Conservation (phyloP, 30 jellyfish, hydroid and myxozoan genomes). For the Hydractinia symbiolongicarpus region DNA sequence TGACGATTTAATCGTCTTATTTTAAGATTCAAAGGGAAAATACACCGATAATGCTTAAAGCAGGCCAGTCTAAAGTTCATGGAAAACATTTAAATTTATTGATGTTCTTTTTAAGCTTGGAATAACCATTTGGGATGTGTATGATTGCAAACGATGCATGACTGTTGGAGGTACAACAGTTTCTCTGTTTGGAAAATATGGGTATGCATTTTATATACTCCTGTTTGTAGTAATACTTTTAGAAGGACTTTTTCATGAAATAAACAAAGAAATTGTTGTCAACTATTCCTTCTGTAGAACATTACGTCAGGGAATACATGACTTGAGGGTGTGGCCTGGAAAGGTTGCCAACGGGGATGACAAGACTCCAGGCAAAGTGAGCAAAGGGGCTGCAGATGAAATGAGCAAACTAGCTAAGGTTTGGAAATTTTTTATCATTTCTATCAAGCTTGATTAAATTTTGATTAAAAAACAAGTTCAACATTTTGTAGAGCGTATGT, state of each 20-base stretch:
- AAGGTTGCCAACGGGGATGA: constrained; percentile 76
- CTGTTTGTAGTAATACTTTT: background rate
- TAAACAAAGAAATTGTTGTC: background rate
- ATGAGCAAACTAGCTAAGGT: constrained; percentile 93
- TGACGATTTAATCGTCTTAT: too few species aligned
- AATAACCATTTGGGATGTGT: constrained; percentile 91
- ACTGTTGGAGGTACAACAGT: constrained; percentile 97
- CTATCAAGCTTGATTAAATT: background rate
- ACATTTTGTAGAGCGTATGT: background rate
- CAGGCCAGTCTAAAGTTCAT: background rate
- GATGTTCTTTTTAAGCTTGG: constrained; percentile 47
- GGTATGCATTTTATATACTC: constrained; percentile 30
- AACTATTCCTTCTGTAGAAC: constrained; percentile 32
- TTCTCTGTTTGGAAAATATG: constrained; percentile 89
- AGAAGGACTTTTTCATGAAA: background rate
- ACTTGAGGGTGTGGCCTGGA: constrained; percentile 99
- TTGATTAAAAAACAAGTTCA: background rate
- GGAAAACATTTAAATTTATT: background rate
- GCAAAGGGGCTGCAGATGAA: constrained; percentile 48
- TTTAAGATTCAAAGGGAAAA: too few species aligned
- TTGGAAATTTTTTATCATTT: background rate
- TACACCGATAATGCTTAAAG: too few species aligned
- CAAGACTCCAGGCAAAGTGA: constrained; percentile 85
- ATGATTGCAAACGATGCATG: constrained; percentile 49
- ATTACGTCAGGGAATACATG: constrained; percentile 93